A percentile compares a stretch with the other conserved stretches of the same genome.
phyloP scores from a whole-genome alignment of 2,113 vertebrate species.

The Saimiri boliviensis region DNA sequence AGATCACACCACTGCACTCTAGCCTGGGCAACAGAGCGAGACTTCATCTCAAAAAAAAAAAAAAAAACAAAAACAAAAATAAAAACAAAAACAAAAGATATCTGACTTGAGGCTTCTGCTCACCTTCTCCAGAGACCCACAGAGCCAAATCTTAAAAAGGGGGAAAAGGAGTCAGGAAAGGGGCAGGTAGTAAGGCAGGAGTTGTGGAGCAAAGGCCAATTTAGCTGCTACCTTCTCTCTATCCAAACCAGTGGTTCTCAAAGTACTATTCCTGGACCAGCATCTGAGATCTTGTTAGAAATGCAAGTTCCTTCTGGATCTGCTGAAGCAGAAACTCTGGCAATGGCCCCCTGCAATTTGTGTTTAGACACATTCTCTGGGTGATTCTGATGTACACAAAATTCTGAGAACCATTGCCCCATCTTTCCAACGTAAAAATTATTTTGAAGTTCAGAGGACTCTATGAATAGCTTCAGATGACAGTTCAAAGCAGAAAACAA shows the following conservation, averaged over 20 bases:
- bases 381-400: neutral
- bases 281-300: neutral
- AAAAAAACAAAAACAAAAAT: too few relatives aligned
- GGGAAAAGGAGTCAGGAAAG: neutral
- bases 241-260: neutral
- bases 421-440: neutral
- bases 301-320: neutral
- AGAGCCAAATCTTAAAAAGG: neutral
- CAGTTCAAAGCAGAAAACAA: neutral
- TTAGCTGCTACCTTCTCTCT: neutral
- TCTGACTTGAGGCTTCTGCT: neutral
- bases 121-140: neutral
- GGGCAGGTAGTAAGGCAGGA: too few relatives aligned
- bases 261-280: neutral
- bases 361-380: neutral
- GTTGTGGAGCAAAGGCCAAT: neutral
- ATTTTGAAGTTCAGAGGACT: neutral
- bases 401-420: neutral
- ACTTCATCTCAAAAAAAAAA: too few relatives aligned
- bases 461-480: neutral
- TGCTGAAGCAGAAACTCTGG: neutral
- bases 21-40: too few relatives aligned
- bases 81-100: too few relatives aligned
- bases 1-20: too few relatives aligned
- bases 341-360: too few relatives aligned